Evolutionary conservation across 2,888 invertebrate genomes (phyloP), one percentile per base, ranked within the genome.

Genomic region (Mythimna loreyi): DNA sequence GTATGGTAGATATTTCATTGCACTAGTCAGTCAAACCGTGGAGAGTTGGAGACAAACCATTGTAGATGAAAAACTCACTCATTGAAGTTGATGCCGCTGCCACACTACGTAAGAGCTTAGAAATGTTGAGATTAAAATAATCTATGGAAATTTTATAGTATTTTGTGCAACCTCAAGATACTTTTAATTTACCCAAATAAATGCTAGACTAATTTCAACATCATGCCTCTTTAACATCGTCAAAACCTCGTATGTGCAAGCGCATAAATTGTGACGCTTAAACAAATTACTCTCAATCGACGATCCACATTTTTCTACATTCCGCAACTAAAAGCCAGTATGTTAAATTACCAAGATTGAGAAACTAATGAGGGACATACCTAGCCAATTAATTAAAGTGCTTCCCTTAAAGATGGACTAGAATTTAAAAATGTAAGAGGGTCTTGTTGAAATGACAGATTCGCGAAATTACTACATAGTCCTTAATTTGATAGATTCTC

Each of bases 231-330:
- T 21, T 49, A 61, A 0, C n/a, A 53, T 30, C 56, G 40, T 30
- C 36, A n/a, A 50, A 43, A 45, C 50, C 21, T 25, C 28, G 25
- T 4, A 53, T 64, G 59, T 63, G 74, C 72, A 72, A 72, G 71
- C 74, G 77, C 80, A 76, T 67, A 76, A 66, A 82, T 72, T 80
- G 66, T 76, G 68, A 65, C 82, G 82, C 85, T 87, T 88, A 86
- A 80, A 86, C 86, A 89, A 90, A 89, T 90, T 86, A 83, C 83
- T 78, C 69, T 76, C 80, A 84, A 85, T 86, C 82, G 81, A 83
- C 74, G 13, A 67, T 79, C 82, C 36, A 66, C 70, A 23, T 86
- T 86, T 88, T 87, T 84, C 85, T 81, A 85, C 82, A 85, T 86
- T 78, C 82, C 75, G 30, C 64, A n/a, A 64, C 36, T 49, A 23